phyloP scores from a whole-genome alignment of 2,888 invertebrate species.

The Tromatobia lineatoria region DNA sequence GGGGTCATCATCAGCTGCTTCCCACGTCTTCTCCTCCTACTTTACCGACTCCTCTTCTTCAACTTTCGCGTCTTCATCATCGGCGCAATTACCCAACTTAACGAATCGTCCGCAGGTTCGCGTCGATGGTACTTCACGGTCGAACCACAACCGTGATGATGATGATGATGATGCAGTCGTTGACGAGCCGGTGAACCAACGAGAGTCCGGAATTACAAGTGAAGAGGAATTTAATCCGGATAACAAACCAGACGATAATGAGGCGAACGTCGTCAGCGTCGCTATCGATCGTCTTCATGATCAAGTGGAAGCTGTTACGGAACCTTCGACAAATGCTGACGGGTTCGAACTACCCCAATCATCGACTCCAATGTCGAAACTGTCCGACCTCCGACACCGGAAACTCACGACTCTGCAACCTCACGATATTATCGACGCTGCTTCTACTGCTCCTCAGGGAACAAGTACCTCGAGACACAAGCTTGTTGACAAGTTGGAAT shows the following conservation, averaged over 20 bases:
- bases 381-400: conserved; percentile 20
- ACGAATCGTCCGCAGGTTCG: background rate
- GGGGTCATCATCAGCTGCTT: conserved; percentile 39
- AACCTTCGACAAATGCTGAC: conserved; percentile 19
- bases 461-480: conserved; percentile 45
- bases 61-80: conserved; percentile 27
- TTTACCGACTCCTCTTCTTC: conserved; percentile 46
- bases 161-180: conserved; percentile 1
- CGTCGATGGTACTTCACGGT: conserved; percentile 17
- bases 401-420: conserved; percentile 8
- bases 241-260: conserved; percentile 51
- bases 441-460: background rate
- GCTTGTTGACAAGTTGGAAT: conserved; percentile 84
- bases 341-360: conserved; percentile 38
- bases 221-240: conserved; percentile 44
- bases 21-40: conserved; percentile 11
- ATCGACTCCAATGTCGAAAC: conserved; percentile 38
- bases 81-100: conserved; percentile 31
- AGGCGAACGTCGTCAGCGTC: conserved; percentile 22
- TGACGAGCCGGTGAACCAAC: conserved; percentile 21
- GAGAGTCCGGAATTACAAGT: background rate
- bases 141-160: conserved; percentile 5
- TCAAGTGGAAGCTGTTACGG: conserved; percentile 6
- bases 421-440: background rate
- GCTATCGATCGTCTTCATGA: conserved; percentile 48